These are phyloP conservation scores for Etheostoma spectabile DNA, from an alignment of 2,113 vertebrate genomes.

Conservation along the genomic window DNA sequence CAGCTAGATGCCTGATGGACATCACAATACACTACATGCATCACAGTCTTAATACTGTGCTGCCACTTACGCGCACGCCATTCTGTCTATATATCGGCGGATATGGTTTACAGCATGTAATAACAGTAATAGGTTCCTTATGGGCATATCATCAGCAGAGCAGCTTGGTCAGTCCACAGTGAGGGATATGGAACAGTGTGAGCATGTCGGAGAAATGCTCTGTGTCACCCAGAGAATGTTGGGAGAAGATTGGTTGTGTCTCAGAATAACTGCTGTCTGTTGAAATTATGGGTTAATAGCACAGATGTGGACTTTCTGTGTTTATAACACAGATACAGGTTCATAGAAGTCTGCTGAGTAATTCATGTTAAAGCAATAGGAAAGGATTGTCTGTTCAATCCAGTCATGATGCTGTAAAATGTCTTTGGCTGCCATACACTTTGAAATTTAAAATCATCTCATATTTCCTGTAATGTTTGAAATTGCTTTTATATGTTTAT, in stretches of 20 bases:
- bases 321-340: conserved; percentile 9
- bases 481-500: neutral
- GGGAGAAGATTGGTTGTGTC: neutral
- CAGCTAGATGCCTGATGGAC: conserved; percentile 43
- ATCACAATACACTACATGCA: conserved; percentile 55
- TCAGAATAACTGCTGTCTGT: conserved; percentile 22
- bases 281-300: conserved; percentile 36
- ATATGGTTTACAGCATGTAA: conserved; percentile 67
- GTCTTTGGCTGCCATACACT: neutral
- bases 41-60: conserved; percentile 38
- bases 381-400: conserved; percentile 8
- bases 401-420: neutral
- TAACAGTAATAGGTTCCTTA: conserved; percentile 66
- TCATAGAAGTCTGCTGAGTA: conserved; percentile 1
- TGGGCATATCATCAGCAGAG: conserved; percentile 41
- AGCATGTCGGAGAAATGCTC: conserved; percentile 34
- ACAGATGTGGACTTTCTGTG: conserved; percentile 34
- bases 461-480: neutral
- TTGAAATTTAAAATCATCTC: conserved; percentile 1
- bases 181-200: neutral
- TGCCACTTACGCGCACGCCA: conserved; percentile 44
- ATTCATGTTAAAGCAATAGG: conserved; percentile 17
- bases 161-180: conserved; percentile 4
- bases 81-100: conserved; percentile 36
- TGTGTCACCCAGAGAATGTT: conserved; percentile 27